Evolutionary conservation across 1,140 invertebrate species (phyloP).

Genomic region (Eubasilissa regina): DNA sequence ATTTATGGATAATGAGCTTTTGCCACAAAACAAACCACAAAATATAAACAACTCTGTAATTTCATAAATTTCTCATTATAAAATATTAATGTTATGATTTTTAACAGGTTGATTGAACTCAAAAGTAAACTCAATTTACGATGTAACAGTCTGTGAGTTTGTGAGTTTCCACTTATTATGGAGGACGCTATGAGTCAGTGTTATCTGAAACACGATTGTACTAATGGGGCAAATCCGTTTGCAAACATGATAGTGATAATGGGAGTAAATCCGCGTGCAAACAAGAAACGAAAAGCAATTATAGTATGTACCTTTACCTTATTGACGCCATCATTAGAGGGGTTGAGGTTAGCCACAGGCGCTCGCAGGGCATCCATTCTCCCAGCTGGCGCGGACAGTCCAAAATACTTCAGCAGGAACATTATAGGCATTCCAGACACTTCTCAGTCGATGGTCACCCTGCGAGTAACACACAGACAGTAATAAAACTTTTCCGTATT

Average conservation of each 20-base stretch:
- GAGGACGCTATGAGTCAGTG: not conserved
- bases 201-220: not conserved
- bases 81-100: not conserved
- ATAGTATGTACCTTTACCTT: not conserved
- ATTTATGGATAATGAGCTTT: not conserved
- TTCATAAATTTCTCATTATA: not conserved
- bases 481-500: not conserved
- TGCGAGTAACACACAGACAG: not conserved
- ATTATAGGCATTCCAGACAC: conserved; percentile 6
- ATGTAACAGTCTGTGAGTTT: not conserved
- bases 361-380: conserved; percentile 2
- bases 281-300: not conserved
- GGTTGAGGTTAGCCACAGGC: not conserved
- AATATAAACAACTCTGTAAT: not conserved
- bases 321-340: not conserved
- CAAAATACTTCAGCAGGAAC: conserved; percentile 20
- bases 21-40: not conserved
- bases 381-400: conserved; percentile 9
- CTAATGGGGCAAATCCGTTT: conserved; percentile 5
- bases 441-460: not conserved
- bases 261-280: not conserved
- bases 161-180: not conserved
- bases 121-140: not conserved
- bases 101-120: not conserved
- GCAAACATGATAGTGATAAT: not conserved